Evolutionary conservation across 2,797 vertebrate species (phyloP).

Genomic region (Podarcis siculus): DNA sequence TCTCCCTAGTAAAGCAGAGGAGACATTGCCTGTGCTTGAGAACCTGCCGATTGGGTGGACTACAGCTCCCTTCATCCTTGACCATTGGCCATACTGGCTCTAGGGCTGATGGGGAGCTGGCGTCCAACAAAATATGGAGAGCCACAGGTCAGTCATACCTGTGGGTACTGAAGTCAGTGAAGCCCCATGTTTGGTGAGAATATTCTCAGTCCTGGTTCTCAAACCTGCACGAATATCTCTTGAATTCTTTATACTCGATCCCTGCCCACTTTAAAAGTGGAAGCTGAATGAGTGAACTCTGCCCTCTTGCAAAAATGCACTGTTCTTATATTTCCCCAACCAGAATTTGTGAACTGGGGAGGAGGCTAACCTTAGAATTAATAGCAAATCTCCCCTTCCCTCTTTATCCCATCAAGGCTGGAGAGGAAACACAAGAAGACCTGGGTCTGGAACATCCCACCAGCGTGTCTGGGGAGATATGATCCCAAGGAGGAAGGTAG

Average conservation of each 20-base stretch:
- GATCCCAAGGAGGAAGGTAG: constrained; percentile 21
- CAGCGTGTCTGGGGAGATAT: not conserved
- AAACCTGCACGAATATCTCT: not conserved
- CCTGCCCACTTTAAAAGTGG: not conserved
- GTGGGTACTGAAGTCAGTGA: not conserved
- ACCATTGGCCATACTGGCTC: no score
- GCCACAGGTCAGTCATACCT: no score
- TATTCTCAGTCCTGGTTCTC: not conserved
- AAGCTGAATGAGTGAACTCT: not conserved
- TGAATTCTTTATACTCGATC: not conserved
- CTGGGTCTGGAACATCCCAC: not conserved
- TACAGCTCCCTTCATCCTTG: no score
- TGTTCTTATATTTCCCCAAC: not conserved
- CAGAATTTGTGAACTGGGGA: not conserved
- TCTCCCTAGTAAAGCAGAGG: not conserved
- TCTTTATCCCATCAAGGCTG: not conserved
- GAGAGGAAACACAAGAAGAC: constrained; percentile 1
- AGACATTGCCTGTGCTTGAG: not conserved
- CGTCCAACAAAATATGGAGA: no score
- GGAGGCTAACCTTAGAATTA: not conserved
- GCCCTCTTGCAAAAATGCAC: no score
- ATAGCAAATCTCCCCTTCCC: not conserved
- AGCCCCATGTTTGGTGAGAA: not conserved
- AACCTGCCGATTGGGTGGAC: no score
- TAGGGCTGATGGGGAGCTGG: no score